Evolutionary conservation across 2,797 vertebrate species (phyloP).

Genomic region (Florisuga fusca): DNA sequence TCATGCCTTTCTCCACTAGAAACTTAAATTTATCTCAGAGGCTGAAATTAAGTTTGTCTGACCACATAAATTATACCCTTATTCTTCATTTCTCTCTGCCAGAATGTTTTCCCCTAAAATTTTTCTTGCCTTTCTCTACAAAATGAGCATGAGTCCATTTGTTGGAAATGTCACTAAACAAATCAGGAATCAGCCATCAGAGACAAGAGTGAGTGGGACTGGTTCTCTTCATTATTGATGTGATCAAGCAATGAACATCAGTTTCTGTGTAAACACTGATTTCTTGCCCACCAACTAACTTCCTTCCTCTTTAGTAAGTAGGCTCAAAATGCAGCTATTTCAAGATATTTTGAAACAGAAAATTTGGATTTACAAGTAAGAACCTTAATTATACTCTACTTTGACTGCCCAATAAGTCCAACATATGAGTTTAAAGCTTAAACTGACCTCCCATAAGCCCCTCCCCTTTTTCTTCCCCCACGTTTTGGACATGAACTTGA

Average conservation of each 20-base stretch:
- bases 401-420: fast-evolving
- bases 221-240: neutral
- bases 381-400: neutral
- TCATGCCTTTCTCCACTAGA: neutral
- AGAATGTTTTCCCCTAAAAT: neutral
- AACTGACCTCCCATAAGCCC: neutral
- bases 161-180: neutral
- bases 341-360: neutral
- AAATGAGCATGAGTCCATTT: neutral
- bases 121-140: neutral
- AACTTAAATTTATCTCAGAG: neutral
- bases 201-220: neutral
- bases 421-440: neutral
- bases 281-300: neutral
- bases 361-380: neutral
- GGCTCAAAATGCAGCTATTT: neutral
- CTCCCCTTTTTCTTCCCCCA: neutral
- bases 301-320: neutral
- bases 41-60: neutral
- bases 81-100: neutral
- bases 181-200: neutral
- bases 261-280: neutral
- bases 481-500: neutral
- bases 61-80: neutral
- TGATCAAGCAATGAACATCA: neutral